A percentile compares a stretch with the other conserved stretches of the same genome.
These are phyloP conservation scores for Whitmania pigra DNA, from an alignment of 1,140 invertebrate species.

Conservation along the genomic window DNA sequence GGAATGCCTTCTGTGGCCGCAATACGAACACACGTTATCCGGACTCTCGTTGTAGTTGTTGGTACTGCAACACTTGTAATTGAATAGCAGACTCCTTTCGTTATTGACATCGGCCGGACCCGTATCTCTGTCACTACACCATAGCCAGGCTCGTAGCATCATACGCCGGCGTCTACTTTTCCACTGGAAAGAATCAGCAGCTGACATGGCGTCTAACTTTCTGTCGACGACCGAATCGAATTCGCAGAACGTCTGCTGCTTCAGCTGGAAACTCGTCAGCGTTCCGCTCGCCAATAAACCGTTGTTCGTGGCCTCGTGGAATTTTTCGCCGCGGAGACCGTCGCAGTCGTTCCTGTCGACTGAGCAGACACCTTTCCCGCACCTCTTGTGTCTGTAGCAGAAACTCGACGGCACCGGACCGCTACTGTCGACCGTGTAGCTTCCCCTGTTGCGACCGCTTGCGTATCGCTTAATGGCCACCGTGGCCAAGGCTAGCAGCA, in stretches of 20 bases:
- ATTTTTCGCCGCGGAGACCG: neutral
- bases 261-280: neutral
- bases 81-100: neutral
- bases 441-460: slow-evolving; percentile 4
- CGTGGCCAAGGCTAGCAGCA: neutral
- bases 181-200: too few species aligned
- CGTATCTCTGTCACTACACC: neutral
- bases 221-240: neutral
- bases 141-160: neutral
- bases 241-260: neutral
- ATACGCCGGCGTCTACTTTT: neutral
- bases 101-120: neutral
- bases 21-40: neutral
- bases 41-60: neutral
- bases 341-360: neutral
- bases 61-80: neutral
- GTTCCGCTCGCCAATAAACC: neutral
- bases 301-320: neutral
- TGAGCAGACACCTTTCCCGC: neutral
- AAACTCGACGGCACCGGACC: too few species aligned
- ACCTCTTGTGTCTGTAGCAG: neutral
- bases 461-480: neutral
- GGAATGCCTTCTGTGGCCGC: too few species aligned
- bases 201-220: neutral
- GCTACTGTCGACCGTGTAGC: neutral